Evolutionary conservation across 2,888 invertebrate genomes (phyloP).

Genomic region (Andrena trimmerana): DNA sequence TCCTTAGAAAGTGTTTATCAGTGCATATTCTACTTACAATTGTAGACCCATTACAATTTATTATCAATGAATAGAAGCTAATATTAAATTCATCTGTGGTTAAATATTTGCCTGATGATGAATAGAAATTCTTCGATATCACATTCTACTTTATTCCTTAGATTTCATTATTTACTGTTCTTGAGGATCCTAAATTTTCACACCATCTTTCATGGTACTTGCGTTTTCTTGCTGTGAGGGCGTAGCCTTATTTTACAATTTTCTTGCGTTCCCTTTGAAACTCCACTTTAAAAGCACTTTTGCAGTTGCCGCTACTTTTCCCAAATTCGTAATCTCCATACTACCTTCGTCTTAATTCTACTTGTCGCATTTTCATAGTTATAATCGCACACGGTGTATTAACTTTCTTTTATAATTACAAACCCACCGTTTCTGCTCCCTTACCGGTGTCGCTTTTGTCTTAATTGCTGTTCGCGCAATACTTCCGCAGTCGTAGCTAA

Average conservation of each 20-base stretch:
- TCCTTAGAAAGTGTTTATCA: too few species aligned
- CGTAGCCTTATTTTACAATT: neutral
- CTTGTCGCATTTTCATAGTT: slow-evolving; percentile 9
- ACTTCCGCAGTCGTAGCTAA: neutral
- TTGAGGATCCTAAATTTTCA: neutral
- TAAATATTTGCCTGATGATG: neutral
- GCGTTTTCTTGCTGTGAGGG: neutral
- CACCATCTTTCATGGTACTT: neutral
- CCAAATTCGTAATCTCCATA: slow-evolving; percentile 2
- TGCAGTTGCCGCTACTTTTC: neutral
- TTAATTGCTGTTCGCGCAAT: slow-evolving; percentile 20
- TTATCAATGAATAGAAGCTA: neutral
- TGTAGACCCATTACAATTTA: neutral
- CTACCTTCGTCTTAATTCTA: slow-evolving; percentile 11
- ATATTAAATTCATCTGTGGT: neutral
- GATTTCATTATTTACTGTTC: neutral
- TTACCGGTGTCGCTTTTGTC: slow-evolving; percentile 19
- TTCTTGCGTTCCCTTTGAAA: neutral
- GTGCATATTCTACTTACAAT: too few species aligned
- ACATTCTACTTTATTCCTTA: neutral
- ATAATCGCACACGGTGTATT: slow-evolving; percentile 13
- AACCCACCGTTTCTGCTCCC: neutral
- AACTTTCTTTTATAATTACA: slow-evolving; percentile 20
- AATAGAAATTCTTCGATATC: neutral
- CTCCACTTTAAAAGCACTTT: neutral